Evolutionary conservation across 2,888 invertebrate species (phyloP).

Genomic region (Drosophila pullipes): DNA sequence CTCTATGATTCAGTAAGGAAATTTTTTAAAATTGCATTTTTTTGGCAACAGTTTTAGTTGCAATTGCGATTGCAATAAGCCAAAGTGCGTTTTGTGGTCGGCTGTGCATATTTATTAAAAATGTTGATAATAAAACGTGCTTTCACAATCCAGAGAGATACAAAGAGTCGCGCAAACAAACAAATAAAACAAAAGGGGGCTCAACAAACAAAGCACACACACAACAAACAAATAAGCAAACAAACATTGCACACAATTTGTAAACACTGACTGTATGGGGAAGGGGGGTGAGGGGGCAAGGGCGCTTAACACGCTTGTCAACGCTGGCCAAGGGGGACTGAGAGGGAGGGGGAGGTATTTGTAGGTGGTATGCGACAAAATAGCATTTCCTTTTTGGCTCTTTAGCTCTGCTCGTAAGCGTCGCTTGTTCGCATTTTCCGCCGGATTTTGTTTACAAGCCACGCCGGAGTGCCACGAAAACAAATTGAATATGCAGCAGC

Average conservation of each 20-base stretch:
- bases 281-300: slow-evolving; percentile 3
- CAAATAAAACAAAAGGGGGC: slow-evolving; percentile 12
- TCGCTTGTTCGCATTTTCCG: slow-evolving; percentile 73
- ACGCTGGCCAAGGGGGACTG: slow-evolving; percentile 46
- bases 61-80: slow-evolving; percentile 74
- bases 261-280: slow-evolving; percentile 54
- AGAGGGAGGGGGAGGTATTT: neutral
- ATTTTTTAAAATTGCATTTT: neutral
- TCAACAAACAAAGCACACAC: slow-evolving; percentile 2
- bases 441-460: slow-evolving; percentile 81
- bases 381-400: slow-evolving; percentile 72
- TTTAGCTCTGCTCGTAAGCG: slow-evolving; percentile 63
- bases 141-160: slow-evolving; percentile 1
- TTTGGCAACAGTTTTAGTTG: slow-evolving; percentile 46
- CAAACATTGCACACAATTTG: slow-evolving; percentile 65
- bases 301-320: slow-evolving; percentile 68
- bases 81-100: slow-evolving; percentile 73
- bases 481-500: slow-evolving; percentile 72
- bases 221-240: slow-evolving; percentile 30
- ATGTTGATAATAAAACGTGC: slow-evolving; percentile 46
- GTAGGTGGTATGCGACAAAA: slow-evolving; percentile 57
- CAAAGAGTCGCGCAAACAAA: slow-evolving; percentile 9
- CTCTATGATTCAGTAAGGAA: neutral
- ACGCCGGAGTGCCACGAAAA: slow-evolving; percentile 72
- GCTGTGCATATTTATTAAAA: slow-evolving; percentile 64